Base-by-base conservation (phyloP, 2,888 invertebrate genomes). In the Eulithis prunata region DNA sequence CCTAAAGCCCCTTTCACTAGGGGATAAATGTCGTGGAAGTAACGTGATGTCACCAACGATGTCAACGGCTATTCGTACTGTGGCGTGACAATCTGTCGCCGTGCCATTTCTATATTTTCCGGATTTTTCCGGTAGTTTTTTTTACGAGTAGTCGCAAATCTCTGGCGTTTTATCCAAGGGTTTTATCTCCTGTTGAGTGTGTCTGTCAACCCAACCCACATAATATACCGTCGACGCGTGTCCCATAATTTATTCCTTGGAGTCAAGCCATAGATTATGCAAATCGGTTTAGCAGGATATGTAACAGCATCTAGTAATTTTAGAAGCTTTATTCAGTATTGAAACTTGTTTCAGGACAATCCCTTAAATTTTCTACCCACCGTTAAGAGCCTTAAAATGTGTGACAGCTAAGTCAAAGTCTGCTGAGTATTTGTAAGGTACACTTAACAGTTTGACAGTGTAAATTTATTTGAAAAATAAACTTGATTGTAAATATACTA, bases 1-100 rank as follows among this genome's bases (percentile, higher is more conserved):
- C 12, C 0, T 36, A 43, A 49, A 55, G 46, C 14, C 45, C 13
- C 43, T 41, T 47, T 32, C n/a, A 32, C n/a, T n/a, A 5, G 46
- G 21, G 49, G 46, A 58, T 51, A 57, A 41, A 46, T 12, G 49
- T 47, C 46, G 36, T 12, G 28, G n/a, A 52, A 32, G 21, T 49
- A 14, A 47, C 45, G 47, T 49, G 49, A 21, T 49, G 21, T 21
- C 21, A n/a, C 11, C 49, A 21, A 21, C 8, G 49, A 21, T 49
- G 21, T 21, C 21, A n/a, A 3, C 11, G 49, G 49, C 14, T 49
- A 49, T 49, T 49, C 47, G 2, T 47, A 14, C 14, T 3, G 11
- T 21, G 49, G 21, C 21, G 21, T 49, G 49, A 49, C 49, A 47
- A 47, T 7, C 13, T 21, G 10, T 21, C n/a, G 10, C 49, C 7